These are phyloP conservation scores for Thera obeliscata DNA, from an alignment of 2,888 invertebrate genomes.

Conservation along the genomic window DNA sequence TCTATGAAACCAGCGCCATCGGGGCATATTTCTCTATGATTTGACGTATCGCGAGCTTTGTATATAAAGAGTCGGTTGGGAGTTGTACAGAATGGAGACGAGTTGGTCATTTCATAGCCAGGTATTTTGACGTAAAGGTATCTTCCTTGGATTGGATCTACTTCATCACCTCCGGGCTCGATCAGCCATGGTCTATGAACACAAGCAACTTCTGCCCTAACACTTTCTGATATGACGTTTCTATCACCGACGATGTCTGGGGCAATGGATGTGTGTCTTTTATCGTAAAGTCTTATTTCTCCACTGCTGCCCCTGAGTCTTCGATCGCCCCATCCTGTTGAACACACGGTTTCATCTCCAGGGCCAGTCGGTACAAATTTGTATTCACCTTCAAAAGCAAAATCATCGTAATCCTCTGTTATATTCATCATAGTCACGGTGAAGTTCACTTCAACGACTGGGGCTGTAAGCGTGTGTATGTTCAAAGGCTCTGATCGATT, in stretches of 20 bases:
- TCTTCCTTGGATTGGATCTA: slow-evolving; percentile 84
- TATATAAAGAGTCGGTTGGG: slow-evolving; percentile 89
- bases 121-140: slow-evolving; percentile 89
- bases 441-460: slow-evolving; percentile 89
- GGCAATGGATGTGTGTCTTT: slow-evolving; percentile 73
- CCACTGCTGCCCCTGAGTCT: slow-evolving; percentile 89
- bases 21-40: slow-evolving; percentile 88
- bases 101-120: slow-evolving; percentile 84
- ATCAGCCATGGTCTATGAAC: slow-evolving; percentile 91
- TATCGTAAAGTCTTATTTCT: slow-evolving; percentile 88
- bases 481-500: slow-evolving; percentile 87
- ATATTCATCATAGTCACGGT: slow-evolving; percentile 91
- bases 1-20: slow-evolving; percentile 84
- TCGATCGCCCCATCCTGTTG: slow-evolving; percentile 87
- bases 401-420: slow-evolving; percentile 91
- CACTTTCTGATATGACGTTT: slow-evolving; percentile 81
- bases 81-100: slow-evolving; percentile 85
- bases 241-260: slow-evolving; percentile 79
- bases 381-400: slow-evolving; percentile 90
- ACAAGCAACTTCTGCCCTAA: slow-evolving; percentile 85
- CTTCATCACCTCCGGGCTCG: slow-evolving; percentile 89
- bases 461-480: slow-evolving; percentile 88
- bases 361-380: slow-evolving; percentile 86
- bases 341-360: slow-evolving; percentile 85
- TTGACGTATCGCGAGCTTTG: slow-evolving; percentile 87